A percentile compares a stretch with the other conserved stretches of the same genome.
Conservation (phyloP, 2,113 vertebrate genomes). For the Malaclemys terrapin region DNA sequence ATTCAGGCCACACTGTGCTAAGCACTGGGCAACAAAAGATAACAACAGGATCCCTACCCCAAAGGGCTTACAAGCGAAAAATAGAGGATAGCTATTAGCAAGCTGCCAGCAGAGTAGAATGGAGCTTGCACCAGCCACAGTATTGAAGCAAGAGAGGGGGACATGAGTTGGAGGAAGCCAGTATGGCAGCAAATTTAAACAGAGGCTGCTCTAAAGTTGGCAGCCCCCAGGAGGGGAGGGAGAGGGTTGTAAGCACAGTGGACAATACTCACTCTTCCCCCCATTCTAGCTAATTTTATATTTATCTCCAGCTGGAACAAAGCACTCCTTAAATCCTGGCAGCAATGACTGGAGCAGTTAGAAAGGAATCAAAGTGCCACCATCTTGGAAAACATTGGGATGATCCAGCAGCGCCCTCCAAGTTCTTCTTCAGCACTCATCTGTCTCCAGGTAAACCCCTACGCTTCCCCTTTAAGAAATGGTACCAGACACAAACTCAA, state of each 20-base stretch:
- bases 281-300: too few relatives aligned
- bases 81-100: background rate
- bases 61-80: background rate
- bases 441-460: background rate
- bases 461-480: background rate
- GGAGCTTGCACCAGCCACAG: too few relatives aligned
- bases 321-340: too few relatives aligned
- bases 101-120: too few relatives aligned
- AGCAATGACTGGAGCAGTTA: background rate
- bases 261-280: too few relatives aligned
- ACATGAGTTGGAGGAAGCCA: too few relatives aligned
- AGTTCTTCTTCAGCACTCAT: background rate
- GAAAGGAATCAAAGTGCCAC: background rate
- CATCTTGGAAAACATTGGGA: background rate
- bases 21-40: background rate
- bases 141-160: too few relatives aligned
- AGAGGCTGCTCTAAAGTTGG: too few relatives aligned
- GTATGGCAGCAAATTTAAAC: too few relatives aligned
- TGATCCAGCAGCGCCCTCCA: background rate
- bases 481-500: background rate
- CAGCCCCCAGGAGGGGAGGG: too few relatives aligned
- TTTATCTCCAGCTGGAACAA: too few relatives aligned
- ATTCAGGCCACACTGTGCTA: fast-evolving
- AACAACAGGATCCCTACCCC: background rate
- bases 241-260: too few relatives aligned